phyloP scores from a whole-genome alignment of 2,888 invertebrate species.

The Phania funesta region DNA sequence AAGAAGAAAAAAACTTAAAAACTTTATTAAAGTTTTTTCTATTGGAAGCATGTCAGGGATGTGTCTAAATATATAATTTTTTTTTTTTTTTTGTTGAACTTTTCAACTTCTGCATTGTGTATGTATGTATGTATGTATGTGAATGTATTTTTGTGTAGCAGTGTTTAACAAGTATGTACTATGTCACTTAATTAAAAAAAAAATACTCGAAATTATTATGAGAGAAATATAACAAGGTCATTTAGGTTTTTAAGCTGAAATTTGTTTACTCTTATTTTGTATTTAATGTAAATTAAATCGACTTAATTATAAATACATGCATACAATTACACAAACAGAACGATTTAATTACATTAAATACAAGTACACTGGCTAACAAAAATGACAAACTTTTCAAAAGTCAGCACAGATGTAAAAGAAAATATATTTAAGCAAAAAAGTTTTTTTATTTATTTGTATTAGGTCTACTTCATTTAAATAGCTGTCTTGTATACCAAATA shows the following conservation, averaged over 20 bases:
- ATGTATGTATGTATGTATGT: not conserved
- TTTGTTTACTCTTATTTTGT: constrained; percentile 34
- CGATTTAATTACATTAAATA: not conserved
- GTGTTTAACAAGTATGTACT: constrained; percentile 21
- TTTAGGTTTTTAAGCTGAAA: constrained; percentile 29
- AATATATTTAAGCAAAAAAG: too few species aligned
- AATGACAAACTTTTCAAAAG: not conserved
- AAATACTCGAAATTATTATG: not conserved
- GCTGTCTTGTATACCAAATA: too few species aligned
- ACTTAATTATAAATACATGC: constrained; percentile 31
- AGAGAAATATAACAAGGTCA: constrained; percentile 38
- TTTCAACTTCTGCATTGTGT: not conserved
- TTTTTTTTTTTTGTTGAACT: too few species aligned
- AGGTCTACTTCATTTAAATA: too few species aligned
- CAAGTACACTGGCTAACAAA: constrained; percentile 5
- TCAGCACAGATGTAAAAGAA: too few species aligned
- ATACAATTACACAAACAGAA: not conserved
- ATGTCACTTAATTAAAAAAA: constrained; percentile 18
- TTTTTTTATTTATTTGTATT: too few species aligned
- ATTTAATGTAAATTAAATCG: constrained; percentile 36
- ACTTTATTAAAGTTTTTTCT: not conserved
- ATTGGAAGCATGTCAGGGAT: not conserved
- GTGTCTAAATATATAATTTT: not conserved
- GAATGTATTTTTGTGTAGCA: not conserved
- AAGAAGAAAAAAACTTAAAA: not conserved